phyloP scores from a whole-genome alignment of 2,113 vertebrate species.

The Bothrops jararaca region DNA sequence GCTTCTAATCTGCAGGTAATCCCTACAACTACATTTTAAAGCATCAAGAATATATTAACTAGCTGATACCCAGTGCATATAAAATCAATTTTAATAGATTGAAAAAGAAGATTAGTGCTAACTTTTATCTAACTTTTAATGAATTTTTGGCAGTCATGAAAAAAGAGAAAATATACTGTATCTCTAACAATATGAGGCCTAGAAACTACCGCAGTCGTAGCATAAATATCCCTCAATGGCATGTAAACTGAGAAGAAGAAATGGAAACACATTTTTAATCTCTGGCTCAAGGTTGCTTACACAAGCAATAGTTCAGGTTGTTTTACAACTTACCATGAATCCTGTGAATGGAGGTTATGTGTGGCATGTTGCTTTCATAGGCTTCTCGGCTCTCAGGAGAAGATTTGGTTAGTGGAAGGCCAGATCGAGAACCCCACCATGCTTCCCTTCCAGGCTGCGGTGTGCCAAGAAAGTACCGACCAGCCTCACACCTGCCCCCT shows the following conservation, averaged over 20 bases:
- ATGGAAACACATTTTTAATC: neutral
- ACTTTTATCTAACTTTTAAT: neutral
- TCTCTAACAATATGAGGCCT: neutral
- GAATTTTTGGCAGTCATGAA: neutral
- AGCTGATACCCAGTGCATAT: neutral
- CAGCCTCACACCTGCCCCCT: conserved; percentile 86
- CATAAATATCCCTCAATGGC: neutral
- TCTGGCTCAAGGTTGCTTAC: neutral
- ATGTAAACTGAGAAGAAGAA: neutral
- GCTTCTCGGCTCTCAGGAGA: conserved; percentile 84
- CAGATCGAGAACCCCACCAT: conserved; percentile 86
- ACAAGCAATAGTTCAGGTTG: neutral
- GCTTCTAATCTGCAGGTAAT: neutral
- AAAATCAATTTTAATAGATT: neutral
- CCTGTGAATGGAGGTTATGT: conserved; percentile 83
- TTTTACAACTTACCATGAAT: conserved; percentile 80
- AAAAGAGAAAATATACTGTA: neutral
- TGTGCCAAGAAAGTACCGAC: conserved; percentile 88
- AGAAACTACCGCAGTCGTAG: neutral
- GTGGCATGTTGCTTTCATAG: conserved; percentile 79
- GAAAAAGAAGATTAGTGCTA: neutral
- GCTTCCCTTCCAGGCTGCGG: conserved; percentile 79
- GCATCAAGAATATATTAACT: neutral
- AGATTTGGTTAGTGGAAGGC: conserved; percentile 79
- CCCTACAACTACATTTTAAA: neutral